These are phyloP conservation scores for Turritopsis dohrnii DNA, from an alignment of 30 jellyfish, hydroid and myxozoan genomes.

Conservation along the genomic window DNA sequence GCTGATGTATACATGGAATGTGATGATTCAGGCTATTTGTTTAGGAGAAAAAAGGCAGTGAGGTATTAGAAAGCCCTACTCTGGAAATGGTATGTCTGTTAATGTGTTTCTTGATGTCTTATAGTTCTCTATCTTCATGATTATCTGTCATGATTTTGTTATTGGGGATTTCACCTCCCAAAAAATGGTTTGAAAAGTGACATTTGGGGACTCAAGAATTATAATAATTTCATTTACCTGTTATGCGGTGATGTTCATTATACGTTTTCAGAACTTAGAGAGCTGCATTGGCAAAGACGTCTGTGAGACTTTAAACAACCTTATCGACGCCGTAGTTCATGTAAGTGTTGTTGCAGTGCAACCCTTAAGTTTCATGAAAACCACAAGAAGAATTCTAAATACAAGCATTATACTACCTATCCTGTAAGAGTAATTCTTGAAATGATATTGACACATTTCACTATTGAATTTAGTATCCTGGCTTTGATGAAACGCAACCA, in stretches of 20 bases:
- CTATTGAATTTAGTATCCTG: neutral
- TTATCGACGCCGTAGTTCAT: neutral
- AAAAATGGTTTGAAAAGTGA: neutral
- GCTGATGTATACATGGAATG: neutral
- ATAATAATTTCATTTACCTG: neutral
- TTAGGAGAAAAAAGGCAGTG: neutral
- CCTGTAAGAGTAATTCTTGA: no score
- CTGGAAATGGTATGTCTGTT: neutral
- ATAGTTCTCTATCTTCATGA: neutral
- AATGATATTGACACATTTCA: neutral
- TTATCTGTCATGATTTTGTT: neutral
- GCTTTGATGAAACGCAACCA: neutral
- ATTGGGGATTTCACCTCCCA: neutral
- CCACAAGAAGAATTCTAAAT: neutral
- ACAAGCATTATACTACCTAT: neutral
- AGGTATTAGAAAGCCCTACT: neutral
- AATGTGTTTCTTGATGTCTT: neutral
- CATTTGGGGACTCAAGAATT: neutral
- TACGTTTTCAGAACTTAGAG: neutral
- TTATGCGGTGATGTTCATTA: neutral
- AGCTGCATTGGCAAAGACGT: neutral
- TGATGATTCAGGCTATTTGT: neutral
- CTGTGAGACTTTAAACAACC: neutral
- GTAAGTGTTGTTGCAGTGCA: neutral
- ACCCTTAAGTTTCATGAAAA: neutral